A percentile compares a stretch with the other conserved stretches of the same genome.
Conservation (phyloP, 1,140 invertebrate species). For the Brachionus angularis region DNA sequence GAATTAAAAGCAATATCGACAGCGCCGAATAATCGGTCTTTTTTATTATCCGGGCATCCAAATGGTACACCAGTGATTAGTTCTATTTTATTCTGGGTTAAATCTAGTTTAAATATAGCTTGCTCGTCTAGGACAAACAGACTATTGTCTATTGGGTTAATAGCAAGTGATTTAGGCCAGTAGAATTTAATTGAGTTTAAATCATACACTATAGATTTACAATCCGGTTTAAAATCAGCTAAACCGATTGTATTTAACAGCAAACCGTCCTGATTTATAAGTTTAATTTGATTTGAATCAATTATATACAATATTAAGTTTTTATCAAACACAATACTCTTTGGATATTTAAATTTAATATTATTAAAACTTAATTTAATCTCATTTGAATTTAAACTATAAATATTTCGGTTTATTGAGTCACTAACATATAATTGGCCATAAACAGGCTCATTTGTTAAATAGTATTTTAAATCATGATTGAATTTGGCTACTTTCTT, state of each 20-base stretch:
- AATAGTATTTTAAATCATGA: conserved; percentile 71
- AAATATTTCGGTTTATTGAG: conserved; percentile 86
- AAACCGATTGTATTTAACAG: no score
- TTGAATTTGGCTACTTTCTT: not conserved
- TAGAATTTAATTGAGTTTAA: conserved; percentile 72
- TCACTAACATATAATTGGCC: conserved; percentile 89
- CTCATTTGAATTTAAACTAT: conserved; percentile 72
- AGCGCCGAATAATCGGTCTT: conserved; percentile 79
- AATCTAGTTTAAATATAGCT: conserved; percentile 84
- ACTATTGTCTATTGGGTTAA: conserved; percentile 87
- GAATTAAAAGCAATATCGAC: conserved; percentile 87
- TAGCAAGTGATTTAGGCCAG: conserved; percentile 87
- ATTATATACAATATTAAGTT: conserved; percentile 56
- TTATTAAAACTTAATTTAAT: no score
- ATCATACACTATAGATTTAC: not conserved
- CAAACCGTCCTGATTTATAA: no score
- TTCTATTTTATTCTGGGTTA: conserved; percentile 79
- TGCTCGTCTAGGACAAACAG: conserved; percentile 92
- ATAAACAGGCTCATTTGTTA: conserved; percentile 85
- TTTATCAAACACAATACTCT: conserved; percentile 57
- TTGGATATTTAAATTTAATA: conserved; percentile 5
- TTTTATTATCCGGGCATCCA: conserved; percentile 73
- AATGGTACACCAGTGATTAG: conserved; percentile 83
- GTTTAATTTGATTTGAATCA: conserved; percentile 48
- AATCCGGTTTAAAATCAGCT: not conserved